phyloP scores from a whole-genome alignment of 2,888 invertebrate species.

The Dilophus febrilis region DNA sequence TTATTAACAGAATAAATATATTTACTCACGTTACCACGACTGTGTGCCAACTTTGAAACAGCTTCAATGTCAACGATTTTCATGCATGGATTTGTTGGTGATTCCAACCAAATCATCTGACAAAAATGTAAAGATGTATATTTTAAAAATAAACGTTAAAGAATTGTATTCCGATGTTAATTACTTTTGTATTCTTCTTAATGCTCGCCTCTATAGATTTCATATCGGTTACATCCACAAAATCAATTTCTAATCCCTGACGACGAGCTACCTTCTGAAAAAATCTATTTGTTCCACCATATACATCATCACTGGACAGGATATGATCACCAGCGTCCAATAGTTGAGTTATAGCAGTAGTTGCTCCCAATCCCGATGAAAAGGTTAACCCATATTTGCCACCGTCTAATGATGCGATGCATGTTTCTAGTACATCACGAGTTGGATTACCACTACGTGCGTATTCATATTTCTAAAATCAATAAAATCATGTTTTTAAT shows the following conservation, averaged over 20 bases:
- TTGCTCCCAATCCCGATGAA: constrained; percentile 82
- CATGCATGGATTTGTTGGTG: constrained; percentile 88
- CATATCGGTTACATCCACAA: constrained; percentile 58
- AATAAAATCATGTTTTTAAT: no score
- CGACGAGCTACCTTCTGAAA: constrained; percentile 45
- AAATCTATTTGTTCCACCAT: constrained; percentile 80
- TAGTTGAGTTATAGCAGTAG: constrained; percentile 55
- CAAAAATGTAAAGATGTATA: constrained; percentile 15
- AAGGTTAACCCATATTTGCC: constrained; percentile 71
- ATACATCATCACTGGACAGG: constrained; percentile 79
- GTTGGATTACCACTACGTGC: constrained; percentile 91
- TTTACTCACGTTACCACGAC: constrained; percentile 20
- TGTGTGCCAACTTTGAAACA: constrained; percentile 43
- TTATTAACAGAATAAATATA: no score
- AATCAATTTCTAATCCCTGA: constrained; percentile 56
- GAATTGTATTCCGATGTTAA: no score
- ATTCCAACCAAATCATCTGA: constrained; percentile 82
- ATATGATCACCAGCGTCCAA: constrained; percentile 79
- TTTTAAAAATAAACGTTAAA: constrained; percentile 1
- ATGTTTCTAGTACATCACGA: constrained; percentile 69
- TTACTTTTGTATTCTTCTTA: constrained; percentile 57
- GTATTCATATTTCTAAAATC: constrained; percentile 67
- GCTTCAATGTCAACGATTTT: constrained; percentile 77
- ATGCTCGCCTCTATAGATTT: constrained; percentile 50
- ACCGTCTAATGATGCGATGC: constrained; percentile 77